These are phyloP conservation scores for Myotis vivesi DNA, from an alignment of 2,797 vertebrate genomes.

Conservation along the genomic window DNA sequence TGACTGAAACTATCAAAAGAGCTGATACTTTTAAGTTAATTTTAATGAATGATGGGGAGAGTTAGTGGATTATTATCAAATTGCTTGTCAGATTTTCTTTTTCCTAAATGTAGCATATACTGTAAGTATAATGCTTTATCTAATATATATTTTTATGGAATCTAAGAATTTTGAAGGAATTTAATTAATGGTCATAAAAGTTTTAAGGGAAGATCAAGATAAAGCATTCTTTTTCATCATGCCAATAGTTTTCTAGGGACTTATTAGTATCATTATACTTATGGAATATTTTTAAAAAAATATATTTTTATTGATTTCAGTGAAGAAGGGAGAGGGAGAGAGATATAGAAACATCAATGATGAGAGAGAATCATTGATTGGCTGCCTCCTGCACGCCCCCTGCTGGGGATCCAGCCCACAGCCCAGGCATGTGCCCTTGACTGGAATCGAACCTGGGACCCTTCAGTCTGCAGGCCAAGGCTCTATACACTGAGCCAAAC, in stretches of 20 bases:
- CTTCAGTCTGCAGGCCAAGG: too few relatives aligned
- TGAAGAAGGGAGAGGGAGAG: too few relatives aligned
- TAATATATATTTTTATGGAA: slow-evolving; percentile 1
- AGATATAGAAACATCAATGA: too few relatives aligned
- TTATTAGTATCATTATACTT: neutral
- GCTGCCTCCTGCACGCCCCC: too few relatives aligned
- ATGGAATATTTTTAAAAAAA: neutral
- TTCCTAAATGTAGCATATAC: neutral
- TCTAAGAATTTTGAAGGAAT: slow-evolving; percentile 18
- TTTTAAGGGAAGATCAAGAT: neutral
- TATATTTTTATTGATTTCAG: too few relatives aligned
- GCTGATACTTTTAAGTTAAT: neutral
- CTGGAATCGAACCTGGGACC: too few relatives aligned
- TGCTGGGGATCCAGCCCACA: too few relatives aligned
- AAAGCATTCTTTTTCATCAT: slow-evolving; percentile 2
- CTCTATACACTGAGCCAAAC: too few relatives aligned
- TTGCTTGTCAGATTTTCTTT: neutral
- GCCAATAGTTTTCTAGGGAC: neutral
- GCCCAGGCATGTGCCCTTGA: too few relatives aligned
- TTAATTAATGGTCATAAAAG: neutral
- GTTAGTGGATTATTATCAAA: neutral
- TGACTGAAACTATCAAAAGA: neutral
- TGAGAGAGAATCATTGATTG: too few relatives aligned
- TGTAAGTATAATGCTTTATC: slow-evolving; percentile 6
- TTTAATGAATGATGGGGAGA: slow-evolving; percentile 5